Conservation (phyloP, 2,888 invertebrate genomes). For the Neoascia interrupta region DNA sequence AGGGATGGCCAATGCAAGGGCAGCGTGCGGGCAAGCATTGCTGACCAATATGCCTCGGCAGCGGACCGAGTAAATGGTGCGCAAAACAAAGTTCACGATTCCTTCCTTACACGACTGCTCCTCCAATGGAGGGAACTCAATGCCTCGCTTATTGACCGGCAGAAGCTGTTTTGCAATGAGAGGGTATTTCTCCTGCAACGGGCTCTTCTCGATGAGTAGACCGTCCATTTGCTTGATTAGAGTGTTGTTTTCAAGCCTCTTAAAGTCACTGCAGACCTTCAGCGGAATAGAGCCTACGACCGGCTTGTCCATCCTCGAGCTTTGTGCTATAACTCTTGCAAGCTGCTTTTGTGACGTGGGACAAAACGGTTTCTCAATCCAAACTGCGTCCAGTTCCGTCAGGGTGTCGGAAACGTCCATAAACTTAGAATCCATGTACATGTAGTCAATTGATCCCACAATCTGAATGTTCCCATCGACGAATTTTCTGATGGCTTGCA, state of each 20-base stretch:
- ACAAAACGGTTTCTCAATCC: conserved; percentile 76
- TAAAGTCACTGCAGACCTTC: conserved; percentile 77
- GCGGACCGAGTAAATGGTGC: conserved; percentile 76
- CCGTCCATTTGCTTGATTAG: conserved; percentile 76
- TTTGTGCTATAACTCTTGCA: conserved; percentile 73
- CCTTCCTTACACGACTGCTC: conserved; percentile 68
- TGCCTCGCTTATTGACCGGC: conserved; percentile 73
- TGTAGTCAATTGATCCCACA: conserved; percentile 75
- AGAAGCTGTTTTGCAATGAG: conserved; percentile 77
- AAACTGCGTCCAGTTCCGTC: conserved; percentile 74
- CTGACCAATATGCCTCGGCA: conserved; percentile 76
- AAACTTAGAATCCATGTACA: conserved; percentile 74
- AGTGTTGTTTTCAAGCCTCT: conserved; percentile 75
- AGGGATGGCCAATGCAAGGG: conserved; percentile 73
- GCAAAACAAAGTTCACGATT: conserved; percentile 76
- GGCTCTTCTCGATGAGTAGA: conserved; percentile 78
- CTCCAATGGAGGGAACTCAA: conserved; percentile 68
- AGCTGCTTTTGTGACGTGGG: conserved; percentile 72
- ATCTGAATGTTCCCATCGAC: conserved; percentile 70
- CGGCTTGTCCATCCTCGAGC: conserved; percentile 73
- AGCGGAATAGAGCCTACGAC: conserved; percentile 77
- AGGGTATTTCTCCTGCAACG: conserved; percentile 76
- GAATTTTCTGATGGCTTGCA: conserved; percentile 71
- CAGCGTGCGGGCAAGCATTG: conserved; percentile 73
- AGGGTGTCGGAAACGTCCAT: conserved; percentile 75